phyloP scores from a whole-genome alignment of 2,113 vertebrate genomes.

The Neotoma lepida region DNA sequence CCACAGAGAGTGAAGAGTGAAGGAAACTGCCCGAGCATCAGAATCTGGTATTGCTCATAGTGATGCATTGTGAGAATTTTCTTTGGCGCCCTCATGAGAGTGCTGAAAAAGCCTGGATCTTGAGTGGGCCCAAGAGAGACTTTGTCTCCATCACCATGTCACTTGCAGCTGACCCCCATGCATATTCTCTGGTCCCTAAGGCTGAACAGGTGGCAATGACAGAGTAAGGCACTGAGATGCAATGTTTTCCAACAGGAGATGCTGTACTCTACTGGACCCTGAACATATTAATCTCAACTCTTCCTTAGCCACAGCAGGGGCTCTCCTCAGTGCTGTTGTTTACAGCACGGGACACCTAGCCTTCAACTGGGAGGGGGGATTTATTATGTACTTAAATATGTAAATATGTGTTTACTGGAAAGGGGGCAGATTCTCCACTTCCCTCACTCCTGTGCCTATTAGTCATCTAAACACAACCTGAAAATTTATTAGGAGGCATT shows the following conservation, averaged over 20 bases:
- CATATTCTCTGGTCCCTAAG: not conserved
- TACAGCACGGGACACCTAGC: not conserved
- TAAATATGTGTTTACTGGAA: not conserved
- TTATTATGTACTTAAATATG: not conserved
- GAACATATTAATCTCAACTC: not conserved
- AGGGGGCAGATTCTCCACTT: not conserved
- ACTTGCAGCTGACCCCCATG: not conserved
- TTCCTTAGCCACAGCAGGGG: not conserved
- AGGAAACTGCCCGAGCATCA: accelerated
- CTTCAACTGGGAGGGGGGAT: not conserved
- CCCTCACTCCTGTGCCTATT: not conserved
- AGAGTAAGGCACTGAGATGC: not conserved
- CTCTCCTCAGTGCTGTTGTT: not conserved
- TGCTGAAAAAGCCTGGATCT: not conserved
- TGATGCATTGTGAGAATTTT: not conserved
- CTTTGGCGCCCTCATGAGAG: not conserved
- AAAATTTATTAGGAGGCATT: not conserved
- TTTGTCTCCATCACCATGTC: not conserved
- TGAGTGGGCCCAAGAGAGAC: not conserved
- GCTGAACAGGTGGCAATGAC: not conserved
- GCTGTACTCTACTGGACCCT: not conserved
- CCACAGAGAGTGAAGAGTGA: not conserved
- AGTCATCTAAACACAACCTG: not conserved
- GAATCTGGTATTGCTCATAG: accelerated
- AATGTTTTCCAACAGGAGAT: not conserved